Base-by-base conservation (phyloP, 1,140 invertebrate species). In the Parasteatoda tepidariorum region DNA sequence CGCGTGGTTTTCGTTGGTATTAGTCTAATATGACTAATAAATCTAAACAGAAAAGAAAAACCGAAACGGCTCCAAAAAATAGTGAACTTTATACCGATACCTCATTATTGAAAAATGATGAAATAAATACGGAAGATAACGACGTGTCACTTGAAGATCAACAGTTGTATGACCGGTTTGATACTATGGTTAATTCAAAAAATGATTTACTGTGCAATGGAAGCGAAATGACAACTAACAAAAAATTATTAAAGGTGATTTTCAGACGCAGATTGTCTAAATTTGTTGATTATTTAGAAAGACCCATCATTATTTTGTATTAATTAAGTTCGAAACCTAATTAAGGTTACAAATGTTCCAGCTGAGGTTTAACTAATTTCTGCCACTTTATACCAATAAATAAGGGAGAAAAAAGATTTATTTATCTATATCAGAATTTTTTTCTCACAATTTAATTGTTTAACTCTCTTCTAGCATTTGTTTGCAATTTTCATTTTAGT, bases 21-120 rank as follows among this genome's bases (percentile, higher is more conserved):
- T n/a, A n/a, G n/a, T n/a, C n/a, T n/a, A n/a, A n/a, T 4, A 78
- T 78, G 74, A 66, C 74, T n/a, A 78, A 54, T 59, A 79, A 79
- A 68, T 2, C 68, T 9, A 79, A 68, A 11, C 64, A 68, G 13
- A 48, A 61, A 2, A 79, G 68, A 22, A 79, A 75, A 75, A 62
- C 9, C 28, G 55, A 61, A 2, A 75, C 38, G 0, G 5, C 13
- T 41, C 13, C 34, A 18, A 75, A 67, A 28, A 54, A 55, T 13
- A 55, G 24, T 79, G 76, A 68, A 31, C 9, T 26, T 34, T 28
- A 54, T 68, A 28, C 13, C 18, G 13, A 28, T 57, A 15, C 5
- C n/a, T 24, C 55, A 11, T 28, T n/a, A 34, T 9, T 30, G 18
- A 57, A 55, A 24, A 57, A 7, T 31, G 28, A 57, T 31, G 28